Evolutionary conservation across 2,888 invertebrate species (phyloP).

Genomic region (Geophilus truncorum): DNA sequence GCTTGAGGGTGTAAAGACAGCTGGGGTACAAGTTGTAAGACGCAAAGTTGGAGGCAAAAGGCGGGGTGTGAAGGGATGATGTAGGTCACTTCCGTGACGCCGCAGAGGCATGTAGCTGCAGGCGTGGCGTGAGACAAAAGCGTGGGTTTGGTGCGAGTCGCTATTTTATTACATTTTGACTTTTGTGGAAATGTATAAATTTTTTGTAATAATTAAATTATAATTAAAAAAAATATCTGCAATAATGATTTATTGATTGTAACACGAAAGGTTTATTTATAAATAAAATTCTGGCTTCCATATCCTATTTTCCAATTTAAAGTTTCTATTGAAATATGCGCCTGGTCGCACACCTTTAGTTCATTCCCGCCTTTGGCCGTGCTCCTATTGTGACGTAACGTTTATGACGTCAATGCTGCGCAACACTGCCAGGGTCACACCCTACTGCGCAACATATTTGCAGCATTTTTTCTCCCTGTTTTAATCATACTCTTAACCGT

Average conservation of each 20-base stretch:
- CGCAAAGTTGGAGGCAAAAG: not conserved
- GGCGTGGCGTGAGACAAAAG: not conserved
- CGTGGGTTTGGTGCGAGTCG: not conserved
- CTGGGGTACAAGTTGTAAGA: not conserved
- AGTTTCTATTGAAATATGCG: not conserved
- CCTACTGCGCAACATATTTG: not conserved
- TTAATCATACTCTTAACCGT: not conserved
- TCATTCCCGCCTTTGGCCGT: not conserved
- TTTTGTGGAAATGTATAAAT: no score
- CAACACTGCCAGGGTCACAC: conserved; percentile 26
- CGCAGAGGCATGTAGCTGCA: not conserved
- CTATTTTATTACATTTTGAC: not conserved
- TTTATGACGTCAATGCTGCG: not conserved
- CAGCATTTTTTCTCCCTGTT: not conserved
- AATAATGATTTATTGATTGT: no score
- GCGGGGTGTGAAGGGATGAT: not conserved
- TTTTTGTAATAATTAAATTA: no score
- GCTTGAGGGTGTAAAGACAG: not conserved
- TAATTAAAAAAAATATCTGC: no score
- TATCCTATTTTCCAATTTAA: not conserved
- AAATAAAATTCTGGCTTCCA: not conserved
- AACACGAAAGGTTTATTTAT: no score
- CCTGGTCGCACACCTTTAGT: not conserved
- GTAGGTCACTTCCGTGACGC: conserved; percentile 30
- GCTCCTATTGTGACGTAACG: conserved; percentile 23